Percentiles rank a stretch among this genome's conserved stretches.
These are phyloP conservation scores for Tubulanus polymorphus DNA, from an alignment of 2,888 invertebrate genomes.

Conservation along the genomic window DNA sequence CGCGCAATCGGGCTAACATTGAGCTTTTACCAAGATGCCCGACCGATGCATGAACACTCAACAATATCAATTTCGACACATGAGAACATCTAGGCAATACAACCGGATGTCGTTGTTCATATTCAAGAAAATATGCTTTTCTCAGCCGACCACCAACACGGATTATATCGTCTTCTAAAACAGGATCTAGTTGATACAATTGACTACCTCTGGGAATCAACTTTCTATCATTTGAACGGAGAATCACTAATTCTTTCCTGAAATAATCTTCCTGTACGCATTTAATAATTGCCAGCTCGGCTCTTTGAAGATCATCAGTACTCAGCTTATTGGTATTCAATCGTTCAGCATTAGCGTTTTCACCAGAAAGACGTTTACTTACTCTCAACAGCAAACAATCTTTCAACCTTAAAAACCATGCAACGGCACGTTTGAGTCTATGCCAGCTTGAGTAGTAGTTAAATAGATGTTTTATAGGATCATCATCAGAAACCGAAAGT, in stretches of 20 bases:
- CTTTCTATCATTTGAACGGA: background rate
- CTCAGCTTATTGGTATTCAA: background rate
- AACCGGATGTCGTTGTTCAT: slow-evolving; percentile 4
- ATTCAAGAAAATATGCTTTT: background rate
- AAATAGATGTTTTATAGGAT: background rate
- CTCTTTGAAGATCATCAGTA: background rate
- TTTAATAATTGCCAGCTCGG: background rate
- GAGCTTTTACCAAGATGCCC: slow-evolving; percentile 2
- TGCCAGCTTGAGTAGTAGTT: background rate
- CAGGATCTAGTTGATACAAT: slow-evolving; percentile 4
- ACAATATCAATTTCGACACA: slow-evolving; percentile 3
- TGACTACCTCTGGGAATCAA: background rate
- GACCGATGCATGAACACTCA: background rate
- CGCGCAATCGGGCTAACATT: background rate
- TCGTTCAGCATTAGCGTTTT: background rate
- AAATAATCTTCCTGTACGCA: background rate
- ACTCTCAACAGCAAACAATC: background rate
- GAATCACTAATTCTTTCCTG: background rate
- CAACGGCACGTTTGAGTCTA: background rate
- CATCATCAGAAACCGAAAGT: background rate
- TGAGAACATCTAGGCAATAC: slow-evolving; percentile 5
- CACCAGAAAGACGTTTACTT: background rate
- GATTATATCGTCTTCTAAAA: slow-evolving; percentile 16
- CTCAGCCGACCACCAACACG: slow-evolving; percentile 9
- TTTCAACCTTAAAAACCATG: background rate